A percentile compares a stretch with the other conserved stretches of the same genome.
These are phyloP conservation scores for Hippocampus barbouri DNA, from an alignment of 2,113 vertebrate genomes.

Conservation along the genomic window DNA sequence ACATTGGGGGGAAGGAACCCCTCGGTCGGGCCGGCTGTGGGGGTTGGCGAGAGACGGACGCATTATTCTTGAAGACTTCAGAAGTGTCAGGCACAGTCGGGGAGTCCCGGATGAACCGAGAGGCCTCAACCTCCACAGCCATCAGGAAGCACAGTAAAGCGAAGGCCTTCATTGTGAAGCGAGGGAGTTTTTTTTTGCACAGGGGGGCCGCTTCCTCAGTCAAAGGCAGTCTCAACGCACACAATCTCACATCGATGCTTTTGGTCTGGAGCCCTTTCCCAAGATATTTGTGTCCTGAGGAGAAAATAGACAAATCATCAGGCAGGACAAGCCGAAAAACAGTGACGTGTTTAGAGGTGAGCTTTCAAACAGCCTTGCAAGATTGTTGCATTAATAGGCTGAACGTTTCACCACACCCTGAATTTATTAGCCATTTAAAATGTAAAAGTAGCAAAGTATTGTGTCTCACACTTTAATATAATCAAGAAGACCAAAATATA, in stretches of 20 bases:
- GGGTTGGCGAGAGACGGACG: conserved; percentile 22
- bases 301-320: conserved; percentile 10
- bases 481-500: not conserved
- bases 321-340: not conserved
- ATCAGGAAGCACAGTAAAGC: conserved; percentile 59
- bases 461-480: not conserved
- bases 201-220: not conserved
- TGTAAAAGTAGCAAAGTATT: not conserved
- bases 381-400: not conserved
- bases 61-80: conserved; percentile 34
- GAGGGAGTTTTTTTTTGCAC: conserved; percentile 10
- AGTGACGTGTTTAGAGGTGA: not conserved
- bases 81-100: conserved; percentile 6
- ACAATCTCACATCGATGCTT: not conserved
- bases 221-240: not conserved
- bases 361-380: not conserved
- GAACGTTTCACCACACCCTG: not conserved
- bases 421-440: not conserved
- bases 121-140: conserved; percentile 28
- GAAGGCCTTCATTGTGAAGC: conserved; percentile 55
- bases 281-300: conserved; percentile 35
- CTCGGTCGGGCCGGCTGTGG: conserved; percentile 18
- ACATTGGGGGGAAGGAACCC: conserved; percentile 70
- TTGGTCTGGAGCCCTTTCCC: not conserved
- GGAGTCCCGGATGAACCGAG: conserved; percentile 57